Conservation (phyloP, 2,797 vertebrate species). For the Meriones psammophilus region DNA sequence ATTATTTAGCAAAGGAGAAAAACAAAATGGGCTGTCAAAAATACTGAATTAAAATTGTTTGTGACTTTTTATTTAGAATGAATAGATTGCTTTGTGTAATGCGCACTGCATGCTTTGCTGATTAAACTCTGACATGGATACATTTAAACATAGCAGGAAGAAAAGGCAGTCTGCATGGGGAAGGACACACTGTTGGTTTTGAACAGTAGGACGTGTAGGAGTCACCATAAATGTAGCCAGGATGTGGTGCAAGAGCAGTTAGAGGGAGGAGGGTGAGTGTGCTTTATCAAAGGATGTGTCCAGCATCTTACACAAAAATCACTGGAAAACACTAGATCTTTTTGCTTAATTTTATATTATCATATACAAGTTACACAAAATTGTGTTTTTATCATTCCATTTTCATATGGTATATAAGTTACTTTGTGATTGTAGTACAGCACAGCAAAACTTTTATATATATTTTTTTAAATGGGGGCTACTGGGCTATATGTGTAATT, state of each 20-base stretch:
- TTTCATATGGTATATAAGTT: neutral
- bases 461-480: neutral
- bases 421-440: neutral
- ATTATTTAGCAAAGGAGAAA: neutral
- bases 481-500: neutral
- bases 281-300: neutral
- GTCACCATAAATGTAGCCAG: neutral
- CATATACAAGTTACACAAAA: neutral
- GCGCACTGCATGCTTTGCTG: neutral
- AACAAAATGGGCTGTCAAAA: neutral
- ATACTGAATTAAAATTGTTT: neutral
- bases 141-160: neutral
- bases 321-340: neutral
- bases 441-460: neutral
- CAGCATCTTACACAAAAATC: neutral
- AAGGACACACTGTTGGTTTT: neutral
- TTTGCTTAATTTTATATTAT: neutral
- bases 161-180: neutral
- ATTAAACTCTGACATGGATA: neutral
- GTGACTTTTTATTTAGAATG: neutral
- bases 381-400: neutral
- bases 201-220: rapidly evolving
- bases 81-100: neutral
- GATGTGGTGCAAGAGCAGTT: neutral
- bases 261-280: neutral